Evolutionary conservation across 2,888 invertebrate genomes (phyloP), one percentile per base, ranked within the genome.

Genomic region (Abrostola triplasia): DNA sequence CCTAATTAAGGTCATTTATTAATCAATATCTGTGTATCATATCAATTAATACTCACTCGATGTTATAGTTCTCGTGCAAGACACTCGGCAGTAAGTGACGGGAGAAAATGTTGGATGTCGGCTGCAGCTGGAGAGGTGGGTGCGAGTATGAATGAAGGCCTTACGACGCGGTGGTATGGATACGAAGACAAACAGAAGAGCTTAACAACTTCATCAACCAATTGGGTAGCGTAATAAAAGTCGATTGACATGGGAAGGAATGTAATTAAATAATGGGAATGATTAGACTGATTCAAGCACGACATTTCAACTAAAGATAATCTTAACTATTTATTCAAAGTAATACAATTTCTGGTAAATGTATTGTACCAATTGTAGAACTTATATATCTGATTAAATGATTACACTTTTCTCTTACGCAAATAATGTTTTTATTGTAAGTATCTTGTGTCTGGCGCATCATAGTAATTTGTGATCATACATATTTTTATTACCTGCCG

Each of bases 311-410:
- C 24, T 47, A 13, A 8, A 24, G 44, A 8, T 47, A 47, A 13
- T 47, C 24, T 47, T 47, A 47, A 9, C 44, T 47, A 13, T 13
- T 47, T 47, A 47, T 24, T 47, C 44, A 47, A 47, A 47, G 7
- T 44, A 44, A 44, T 44, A 44, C 44, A 24, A 47, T 47, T 24
- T 47, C 13, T 47, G 44, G 44, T 47, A 47, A 47, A 47, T 47
- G 44, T 47, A 24, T 47, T 47, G 24, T 47, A 47, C 6, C 13
- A 13, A 47, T 47, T 47, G 44, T 47, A 47, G 44, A 24, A 24
- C 44, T 7, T 24, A 47, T 13, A 13, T 47, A 47, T 24, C 13
- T 47, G 44, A 47, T 47, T 47, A 47, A 47, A 47, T 13, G 24
- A 47, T 24, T 24, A 24, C 13, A 24, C 44, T 47, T 13, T 24